Evolutionary conservation across 2,888 invertebrate genomes (phyloP).

Genomic region (Rutpela maculata): DNA sequence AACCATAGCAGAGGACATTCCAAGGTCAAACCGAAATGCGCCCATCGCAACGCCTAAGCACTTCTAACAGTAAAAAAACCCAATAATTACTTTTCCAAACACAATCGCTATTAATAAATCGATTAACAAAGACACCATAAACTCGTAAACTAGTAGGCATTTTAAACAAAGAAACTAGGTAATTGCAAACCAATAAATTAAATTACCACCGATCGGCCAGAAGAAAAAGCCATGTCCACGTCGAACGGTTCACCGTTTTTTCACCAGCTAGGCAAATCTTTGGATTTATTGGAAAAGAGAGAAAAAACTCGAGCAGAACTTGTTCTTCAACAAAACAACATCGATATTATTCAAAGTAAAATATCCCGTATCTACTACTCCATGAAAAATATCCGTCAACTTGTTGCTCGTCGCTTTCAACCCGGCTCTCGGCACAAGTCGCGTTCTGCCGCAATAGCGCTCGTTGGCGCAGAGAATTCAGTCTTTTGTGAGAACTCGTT

Average conservation of each 20-base stretch:
- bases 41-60: slow-evolving; percentile 29
- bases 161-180: slow-evolving; percentile 15
- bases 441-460: slow-evolving; percentile 36
- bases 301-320: slow-evolving; percentile 48
- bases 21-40: slow-evolving; percentile 49
- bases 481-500: slow-evolving; percentile 55
- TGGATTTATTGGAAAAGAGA: slow-evolving; percentile 22
- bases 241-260: slow-evolving; percentile 39
- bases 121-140: neutral
- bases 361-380: slow-evolving; percentile 51
- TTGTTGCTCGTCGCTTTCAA: slow-evolving; percentile 57
- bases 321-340: slow-evolving; percentile 54
- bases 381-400: slow-evolving; percentile 59
- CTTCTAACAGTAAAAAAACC: slow-evolving; percentile 38
- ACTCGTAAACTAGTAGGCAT: neutral
- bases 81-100: slow-evolving; percentile 46
- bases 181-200: slow-evolving; percentile 10
- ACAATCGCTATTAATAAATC: slow-evolving; percentile 29
- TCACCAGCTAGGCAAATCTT: slow-evolving; percentile 30
- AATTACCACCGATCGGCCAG: neutral
- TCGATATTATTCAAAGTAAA: slow-evolving; percentile 55
- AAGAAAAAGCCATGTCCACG: neutral
- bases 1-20: slow-evolving; percentile 41
- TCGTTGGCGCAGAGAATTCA: slow-evolving; percentile 52
- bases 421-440: slow-evolving; percentile 38